phyloP scores from a whole-genome alignment of 2,113 vertebrate species.

The Cygnus atratus region DNA sequence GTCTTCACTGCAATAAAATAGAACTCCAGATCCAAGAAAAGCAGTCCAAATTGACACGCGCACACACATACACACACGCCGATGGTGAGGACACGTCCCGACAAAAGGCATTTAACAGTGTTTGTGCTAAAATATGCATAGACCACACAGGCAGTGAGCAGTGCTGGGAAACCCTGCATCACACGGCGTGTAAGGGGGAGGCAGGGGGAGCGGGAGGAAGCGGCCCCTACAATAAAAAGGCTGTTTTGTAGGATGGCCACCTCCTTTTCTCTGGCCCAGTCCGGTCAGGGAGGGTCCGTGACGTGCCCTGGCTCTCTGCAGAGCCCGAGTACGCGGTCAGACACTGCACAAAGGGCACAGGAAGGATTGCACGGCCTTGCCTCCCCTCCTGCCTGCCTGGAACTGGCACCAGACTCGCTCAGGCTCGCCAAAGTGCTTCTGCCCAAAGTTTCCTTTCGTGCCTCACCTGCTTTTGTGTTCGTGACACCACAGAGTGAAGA shows the following conservation, averaged over 20 bases:
- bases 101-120: slow-evolving; percentile 46
- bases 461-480: background rate
- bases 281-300: background rate
- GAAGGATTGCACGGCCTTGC: rapidly evolving
- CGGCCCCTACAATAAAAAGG: background rate
- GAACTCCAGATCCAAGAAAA: slow-evolving; percentile 62
- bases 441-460: background rate
- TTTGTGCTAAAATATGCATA: slow-evolving; percentile 35
- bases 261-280: background rate
- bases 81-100: background rate
- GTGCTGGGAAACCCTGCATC: background rate
- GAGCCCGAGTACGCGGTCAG: background rate
- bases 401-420: background rate
- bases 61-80: rapidly evolving
- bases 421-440: background rate
- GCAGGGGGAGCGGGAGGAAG: background rate
- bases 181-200: rapidly evolving
- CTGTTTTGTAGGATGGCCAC: background rate
- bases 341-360: rapidly evolving
- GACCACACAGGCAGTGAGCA: background rate
- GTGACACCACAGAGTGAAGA: background rate
- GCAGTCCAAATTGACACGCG: background rate
- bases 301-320: rapidly evolving
- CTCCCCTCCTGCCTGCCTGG: background rate
- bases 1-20: slow-evolving; percentile 78